These are phyloP conservation scores for Calcarius ornatus DNA, from an alignment of 2,113 vertebrate genomes.

Conservation along the genomic window DNA sequence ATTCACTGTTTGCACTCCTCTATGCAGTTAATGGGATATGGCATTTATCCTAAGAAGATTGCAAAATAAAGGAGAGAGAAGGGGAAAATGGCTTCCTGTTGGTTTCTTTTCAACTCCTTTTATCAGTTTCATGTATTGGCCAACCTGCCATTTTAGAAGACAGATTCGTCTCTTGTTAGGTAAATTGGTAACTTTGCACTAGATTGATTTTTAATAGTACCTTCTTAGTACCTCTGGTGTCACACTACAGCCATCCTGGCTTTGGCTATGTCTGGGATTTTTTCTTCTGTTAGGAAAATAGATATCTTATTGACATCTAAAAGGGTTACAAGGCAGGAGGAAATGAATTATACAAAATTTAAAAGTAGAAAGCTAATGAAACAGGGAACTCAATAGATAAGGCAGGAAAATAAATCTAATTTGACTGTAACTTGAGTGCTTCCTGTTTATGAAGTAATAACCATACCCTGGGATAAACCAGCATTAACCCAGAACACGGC, in stretches of 20 bases:
- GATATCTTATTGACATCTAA: conserved; percentile 8
- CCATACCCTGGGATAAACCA: neutral
- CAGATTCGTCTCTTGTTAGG: neutral
- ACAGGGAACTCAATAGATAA: conserved; percentile 12
- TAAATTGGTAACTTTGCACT: neutral
- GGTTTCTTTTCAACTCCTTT: neutral
- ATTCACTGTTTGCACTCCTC: conserved; percentile 6
- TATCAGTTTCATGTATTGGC: neutral
- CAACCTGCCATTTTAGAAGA: conserved; percentile 7
- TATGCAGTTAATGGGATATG: neutral
- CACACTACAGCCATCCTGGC: neutral
- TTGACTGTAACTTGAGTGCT: conserved; percentile 36
- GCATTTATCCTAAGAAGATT: neutral
- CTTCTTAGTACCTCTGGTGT: neutral
- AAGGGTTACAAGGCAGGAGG: conserved; percentile 1
- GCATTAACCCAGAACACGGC: neutral
- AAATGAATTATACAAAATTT: conserved; percentile 14
- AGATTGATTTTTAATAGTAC: neutral
- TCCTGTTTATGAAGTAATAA: conserved; percentile 48
- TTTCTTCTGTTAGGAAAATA: neutral
- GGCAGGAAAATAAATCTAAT: conserved; percentile 44
- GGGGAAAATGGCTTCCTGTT: neutral
- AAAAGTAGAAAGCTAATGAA: conserved; percentile 41
- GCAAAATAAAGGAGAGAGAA: neutral
- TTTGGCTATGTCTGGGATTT: neutral